A percentile compares a stretch with the other conserved stretches of the same genome.
Evolutionary conservation across 2,888 invertebrate genomes (phyloP).

Genomic region (Apodemia duryi): DNA sequence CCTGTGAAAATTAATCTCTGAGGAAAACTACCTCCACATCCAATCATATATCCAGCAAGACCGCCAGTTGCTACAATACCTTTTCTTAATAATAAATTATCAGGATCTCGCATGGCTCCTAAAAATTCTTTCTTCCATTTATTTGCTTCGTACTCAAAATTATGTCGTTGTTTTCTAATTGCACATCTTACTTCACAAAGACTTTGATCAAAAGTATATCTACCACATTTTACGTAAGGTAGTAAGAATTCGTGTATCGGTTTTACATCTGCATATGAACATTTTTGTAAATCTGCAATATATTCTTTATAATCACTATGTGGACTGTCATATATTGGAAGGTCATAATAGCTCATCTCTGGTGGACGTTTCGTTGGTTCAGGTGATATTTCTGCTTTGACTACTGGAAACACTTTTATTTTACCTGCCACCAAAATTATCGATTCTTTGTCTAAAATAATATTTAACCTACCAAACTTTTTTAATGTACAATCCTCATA

Average conservation of each 20-base stretch:
- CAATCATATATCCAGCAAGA: neutral
- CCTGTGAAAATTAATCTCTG: neutral
- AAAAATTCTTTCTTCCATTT: neutral
- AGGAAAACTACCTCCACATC: neutral
- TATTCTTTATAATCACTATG: slow-evolving; percentile 1
- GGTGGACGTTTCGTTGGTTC: neutral
- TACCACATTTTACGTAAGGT: neutral
- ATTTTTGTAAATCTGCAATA: neutral
- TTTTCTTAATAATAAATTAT: neutral
- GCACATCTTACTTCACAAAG: neutral
- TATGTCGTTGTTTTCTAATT: neutral
- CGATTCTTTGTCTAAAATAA: too few species aligned
- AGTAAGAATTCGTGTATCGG: slow-evolving; percentile 9
- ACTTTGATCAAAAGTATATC: neutral
- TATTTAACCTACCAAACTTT: too few species aligned
- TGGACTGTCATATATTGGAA: neutral
- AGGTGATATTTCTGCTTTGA: neutral
- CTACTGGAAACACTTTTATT: neutral
- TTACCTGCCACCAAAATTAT: neutral
- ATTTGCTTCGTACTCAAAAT: neutral
- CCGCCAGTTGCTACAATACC: neutral
- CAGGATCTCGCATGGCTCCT: neutral
- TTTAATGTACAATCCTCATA: too few species aligned
- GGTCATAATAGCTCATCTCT: neutral
- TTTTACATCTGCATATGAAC: slow-evolving; percentile 17